These are phyloP conservation scores for Nematopogon swammerdamellus DNA, from an alignment of 2,888 invertebrate genomes.

Conservation along the genomic window DNA sequence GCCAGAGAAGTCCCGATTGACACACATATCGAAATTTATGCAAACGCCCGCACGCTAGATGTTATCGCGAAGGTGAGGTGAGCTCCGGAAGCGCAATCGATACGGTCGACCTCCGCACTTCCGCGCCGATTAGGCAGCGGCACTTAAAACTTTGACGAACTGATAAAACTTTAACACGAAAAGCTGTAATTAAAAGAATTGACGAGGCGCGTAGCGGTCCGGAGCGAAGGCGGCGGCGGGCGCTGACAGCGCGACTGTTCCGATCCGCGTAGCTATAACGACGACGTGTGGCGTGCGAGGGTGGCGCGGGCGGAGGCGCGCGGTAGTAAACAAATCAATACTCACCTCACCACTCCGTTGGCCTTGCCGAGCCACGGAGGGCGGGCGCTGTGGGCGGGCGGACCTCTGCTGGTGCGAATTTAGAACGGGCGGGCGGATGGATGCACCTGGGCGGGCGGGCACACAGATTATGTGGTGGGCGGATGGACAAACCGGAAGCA, in stretches of 20 bases:
- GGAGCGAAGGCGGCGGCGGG: too few relatives aligned
- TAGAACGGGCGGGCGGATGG: not conserved
- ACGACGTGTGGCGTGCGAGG: conserved; percentile 3
- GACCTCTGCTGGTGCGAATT: not conserved
- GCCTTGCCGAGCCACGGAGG: not conserved
- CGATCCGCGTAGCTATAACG: conserved; percentile 26
- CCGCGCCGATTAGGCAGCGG: not conserved
- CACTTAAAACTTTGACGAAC: conserved; percentile 7
- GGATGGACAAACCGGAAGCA: too few relatives aligned
- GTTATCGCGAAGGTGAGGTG: not conserved
- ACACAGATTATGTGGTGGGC: too few relatives aligned
- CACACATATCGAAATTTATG: not conserved
- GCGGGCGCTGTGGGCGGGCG: not conserved
- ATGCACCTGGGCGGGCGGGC: not conserved
- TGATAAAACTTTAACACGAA: conserved; percentile 44
- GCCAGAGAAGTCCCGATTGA: not conserved
- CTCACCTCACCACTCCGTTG: conserved; percentile 13
- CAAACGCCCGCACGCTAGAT: not conserved
- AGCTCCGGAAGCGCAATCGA: conserved; percentile 33
- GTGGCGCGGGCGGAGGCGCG: not conserved
- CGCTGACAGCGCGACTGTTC: not conserved
- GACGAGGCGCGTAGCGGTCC: not conserved
- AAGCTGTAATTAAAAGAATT: conserved; percentile 34
- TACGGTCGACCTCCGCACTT: conserved; percentile 32
- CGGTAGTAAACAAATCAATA: conserved; percentile 51